Percentiles rank a stretch among this genome's conserved stretches.
Evolutionary conservation across 2,797 vertebrate species (phyloP).

Genomic region (Gymnocypris eckloni): DNA sequence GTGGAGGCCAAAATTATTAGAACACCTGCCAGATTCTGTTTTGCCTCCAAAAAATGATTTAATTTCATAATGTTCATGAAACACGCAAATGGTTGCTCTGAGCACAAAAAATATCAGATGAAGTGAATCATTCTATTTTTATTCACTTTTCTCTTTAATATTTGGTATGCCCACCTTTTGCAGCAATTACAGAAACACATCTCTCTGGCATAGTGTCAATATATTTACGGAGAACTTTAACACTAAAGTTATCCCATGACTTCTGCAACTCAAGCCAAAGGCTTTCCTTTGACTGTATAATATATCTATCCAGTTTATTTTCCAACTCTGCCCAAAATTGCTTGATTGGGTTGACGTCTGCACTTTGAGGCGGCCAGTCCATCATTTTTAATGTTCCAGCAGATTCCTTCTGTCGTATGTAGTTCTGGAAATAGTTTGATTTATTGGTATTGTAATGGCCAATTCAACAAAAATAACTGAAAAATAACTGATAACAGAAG

Average conservation of each 20-base stretch:
- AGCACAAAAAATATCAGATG: too few species aligned
- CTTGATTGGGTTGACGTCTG: neutral
- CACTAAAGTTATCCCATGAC: neutral
- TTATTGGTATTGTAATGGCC: neutral
- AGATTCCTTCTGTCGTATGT: neutral
- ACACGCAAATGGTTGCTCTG: neutral
- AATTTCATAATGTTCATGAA: too few species aligned
- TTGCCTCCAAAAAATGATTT: neutral
- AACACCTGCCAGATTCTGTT: neutral
- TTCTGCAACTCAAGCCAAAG: too few species aligned
- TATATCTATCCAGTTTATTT: too few species aligned
- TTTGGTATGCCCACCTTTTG: neutral
- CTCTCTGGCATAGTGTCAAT: neutral
- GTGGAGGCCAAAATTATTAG: neutral
- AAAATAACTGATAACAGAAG: too few species aligned
- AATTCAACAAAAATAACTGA: neutral
- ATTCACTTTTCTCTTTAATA: neutral
- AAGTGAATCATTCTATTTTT: too few species aligned
- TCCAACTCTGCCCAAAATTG: neutral
- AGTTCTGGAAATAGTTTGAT: neutral
- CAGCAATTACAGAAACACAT: neutral
- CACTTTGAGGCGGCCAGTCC: neutral
- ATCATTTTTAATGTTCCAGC: neutral
- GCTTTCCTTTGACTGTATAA: too few species aligned
- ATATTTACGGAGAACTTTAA: too few species aligned